phyloP scores from a whole-genome alignment of 2,797 vertebrate genomes.

The Adrianichthys oophorus region DNA sequence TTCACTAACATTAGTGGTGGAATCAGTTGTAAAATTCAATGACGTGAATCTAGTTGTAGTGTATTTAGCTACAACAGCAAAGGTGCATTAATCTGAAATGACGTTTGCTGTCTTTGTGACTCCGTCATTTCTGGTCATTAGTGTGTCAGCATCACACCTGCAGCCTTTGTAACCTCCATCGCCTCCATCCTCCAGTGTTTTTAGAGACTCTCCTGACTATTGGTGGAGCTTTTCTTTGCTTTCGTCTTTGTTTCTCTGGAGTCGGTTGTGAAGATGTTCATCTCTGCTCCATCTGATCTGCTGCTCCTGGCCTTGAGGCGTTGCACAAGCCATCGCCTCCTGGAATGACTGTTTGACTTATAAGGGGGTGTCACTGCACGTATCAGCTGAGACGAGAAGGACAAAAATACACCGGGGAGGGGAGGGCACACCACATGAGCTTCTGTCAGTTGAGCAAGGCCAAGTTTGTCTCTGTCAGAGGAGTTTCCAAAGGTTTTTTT shows the following conservation, averaged over 20 bases:
- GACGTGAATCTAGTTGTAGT: too few species aligned
- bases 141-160: not conserved
- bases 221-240: not conserved
- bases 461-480: conserved; percentile 18
- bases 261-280: conserved; percentile 19
- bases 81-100: too few species aligned
- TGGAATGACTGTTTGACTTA: conserved; percentile 66
- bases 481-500: conserved; percentile 6
- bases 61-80: too few species aligned
- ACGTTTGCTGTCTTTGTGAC: too few species aligned
- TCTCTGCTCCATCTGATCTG: conserved; percentile 30
- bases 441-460: conserved; percentile 53
- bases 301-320: conserved; percentile 8
- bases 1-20: too few species aligned
- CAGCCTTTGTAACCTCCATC: not conserved
- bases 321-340: conserved; percentile 58
- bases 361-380: conserved; percentile 57
- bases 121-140: not conserved
- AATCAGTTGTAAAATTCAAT: too few species aligned
- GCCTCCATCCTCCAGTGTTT: too few species aligned
- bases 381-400: conserved; percentile 29
- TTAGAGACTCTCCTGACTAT: accelerated
- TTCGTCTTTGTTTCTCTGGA: conserved; percentile 10
- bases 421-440: conserved; percentile 26
- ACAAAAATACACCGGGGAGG: conserved; percentile 74